Evolutionary conservation across 1,140 invertebrate species (phyloP).

Genomic region (Aphaenogaster floridana): DNA sequence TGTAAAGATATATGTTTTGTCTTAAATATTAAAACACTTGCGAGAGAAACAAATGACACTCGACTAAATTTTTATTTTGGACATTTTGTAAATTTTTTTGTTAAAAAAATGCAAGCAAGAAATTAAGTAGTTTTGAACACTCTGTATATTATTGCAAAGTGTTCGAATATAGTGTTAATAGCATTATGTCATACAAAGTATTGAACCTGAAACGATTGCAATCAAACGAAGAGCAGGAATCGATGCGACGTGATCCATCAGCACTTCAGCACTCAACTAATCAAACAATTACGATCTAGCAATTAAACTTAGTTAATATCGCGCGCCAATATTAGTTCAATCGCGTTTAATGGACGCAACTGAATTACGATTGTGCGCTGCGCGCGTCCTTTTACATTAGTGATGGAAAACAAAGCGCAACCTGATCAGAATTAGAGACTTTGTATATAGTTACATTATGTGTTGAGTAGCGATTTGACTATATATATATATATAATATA

Average conservation of each 20-base stretch:
- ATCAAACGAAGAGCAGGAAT: slow-evolving; percentile 46
- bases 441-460: slow-evolving; percentile 23
- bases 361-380: slow-evolving; percentile 60
- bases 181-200: slow-evolving; percentile 4
- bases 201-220: slow-evolving; percentile 33
- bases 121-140: background rate
- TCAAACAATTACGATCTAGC: slow-evolving; percentile 67
- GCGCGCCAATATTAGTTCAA: slow-evolving; percentile 66
- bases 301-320: slow-evolving; percentile 66
- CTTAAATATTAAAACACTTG: background rate
- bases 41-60: background rate
- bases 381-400: slow-evolving; percentile 51
- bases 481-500: too few relatives aligned
- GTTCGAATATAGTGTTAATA: background rate
- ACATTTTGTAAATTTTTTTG: background rate
- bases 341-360: slow-evolving; percentile 61
- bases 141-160: background rate
- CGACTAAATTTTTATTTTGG: background rate
- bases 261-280: slow-evolving; percentile 61
- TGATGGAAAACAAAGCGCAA: slow-evolving; percentile 8
- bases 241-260: slow-evolving; percentile 51
- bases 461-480: background rate
- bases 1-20: background rate
- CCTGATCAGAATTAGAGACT: slow-evolving; percentile 52
- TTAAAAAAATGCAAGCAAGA: background rate